A percentile compares a stretch with the other conserved stretches of the same genome.
phyloP scores from a whole-genome alignment of 2,797 vertebrate species.

The Megaceryle alcyon region DNA sequence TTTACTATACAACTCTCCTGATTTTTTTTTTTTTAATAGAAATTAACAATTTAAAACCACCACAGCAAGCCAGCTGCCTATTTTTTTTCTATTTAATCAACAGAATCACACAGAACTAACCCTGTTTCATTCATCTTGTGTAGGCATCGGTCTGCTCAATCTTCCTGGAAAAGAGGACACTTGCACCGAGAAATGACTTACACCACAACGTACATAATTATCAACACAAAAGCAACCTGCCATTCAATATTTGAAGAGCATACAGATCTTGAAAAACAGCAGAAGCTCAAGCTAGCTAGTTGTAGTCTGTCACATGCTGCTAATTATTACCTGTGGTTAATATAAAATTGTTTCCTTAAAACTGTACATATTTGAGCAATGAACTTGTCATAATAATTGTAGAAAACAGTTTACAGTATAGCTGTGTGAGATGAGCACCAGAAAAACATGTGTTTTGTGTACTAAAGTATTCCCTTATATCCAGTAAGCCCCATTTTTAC shows the following conservation, averaged over 20 bases:
- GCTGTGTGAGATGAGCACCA: conserved; percentile 87
- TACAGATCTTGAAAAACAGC: conserved; percentile 50
- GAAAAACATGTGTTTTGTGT: conserved; percentile 74
- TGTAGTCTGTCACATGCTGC: conserved; percentile 61
- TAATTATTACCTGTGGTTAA: conserved; percentile 72
- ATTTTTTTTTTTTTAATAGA: conserved; percentile 84
- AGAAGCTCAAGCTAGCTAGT: conserved; percentile 58
- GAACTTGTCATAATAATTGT: conserved; percentile 70
- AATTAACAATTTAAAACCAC: conserved; percentile 90
- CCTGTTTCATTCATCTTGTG: conserved; percentile 87
- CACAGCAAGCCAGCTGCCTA: conserved; percentile 98
- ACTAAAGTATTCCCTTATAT: conserved; percentile 79
- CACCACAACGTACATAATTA: conserved; percentile 64
- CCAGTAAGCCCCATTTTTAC: conserved; percentile 76
- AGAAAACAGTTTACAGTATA: conserved; percentile 78
- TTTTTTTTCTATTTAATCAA: conserved; percentile 68
- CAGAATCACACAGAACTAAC: conserved; percentile 86
- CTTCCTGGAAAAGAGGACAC: conserved; percentile 70
- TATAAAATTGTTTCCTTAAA: conserved; percentile 69
- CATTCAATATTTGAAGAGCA: conserved; percentile 27
- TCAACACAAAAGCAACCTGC: conserved; percentile 65
- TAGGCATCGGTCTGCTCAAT: conserved; percentile 70
- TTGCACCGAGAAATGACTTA: conserved; percentile 60
- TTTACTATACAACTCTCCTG: conserved; percentile 96
- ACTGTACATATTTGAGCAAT: conserved; percentile 72